These are phyloP conservation scores for Thaumetopoea pityocampa DNA, from an alignment of 1,140 invertebrate genomes.

Conservation along the genomic window DNA sequence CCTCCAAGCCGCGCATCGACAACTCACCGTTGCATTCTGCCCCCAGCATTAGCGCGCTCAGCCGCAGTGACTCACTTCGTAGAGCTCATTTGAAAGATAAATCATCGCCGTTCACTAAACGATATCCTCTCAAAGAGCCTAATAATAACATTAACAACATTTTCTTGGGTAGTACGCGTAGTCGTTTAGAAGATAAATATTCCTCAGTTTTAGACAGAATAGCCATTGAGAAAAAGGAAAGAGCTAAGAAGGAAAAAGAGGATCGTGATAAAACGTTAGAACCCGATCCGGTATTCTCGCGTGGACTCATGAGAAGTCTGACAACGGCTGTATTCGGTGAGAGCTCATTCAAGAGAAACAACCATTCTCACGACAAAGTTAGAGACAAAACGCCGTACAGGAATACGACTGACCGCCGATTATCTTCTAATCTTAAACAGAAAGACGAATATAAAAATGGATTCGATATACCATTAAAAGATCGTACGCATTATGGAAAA, in stretches of 20 bases:
- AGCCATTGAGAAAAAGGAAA: conserved; percentile 77
- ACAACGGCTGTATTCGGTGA: conserved; percentile 81
- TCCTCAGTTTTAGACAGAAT: conserved; percentile 82
- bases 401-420: conserved; percentile 52
- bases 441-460: conserved; percentile 57
- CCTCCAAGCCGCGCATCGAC: conserved; percentile 50
- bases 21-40: conserved; percentile 56
- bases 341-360: conserved; percentile 77
- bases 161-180: conserved; percentile 76
- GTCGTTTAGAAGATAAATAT: conserved; percentile 85
- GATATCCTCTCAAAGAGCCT: conserved; percentile 61
- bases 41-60: conserved; percentile 49
- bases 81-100: conserved; percentile 61
- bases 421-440: conserved; percentile 51
- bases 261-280: conserved; percentile 82
- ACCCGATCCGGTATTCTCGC: conserved; percentile 73
- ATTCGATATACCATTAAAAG: conserved; percentile 49
- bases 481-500: conserved; percentile 55
- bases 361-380: conserved; percentile 56
- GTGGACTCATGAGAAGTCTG: conserved; percentile 77
- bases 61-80: conserved; percentile 61
- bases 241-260: conserved; percentile 64
- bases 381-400: conserved; percentile 79
- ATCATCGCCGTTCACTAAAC: conserved; percentile 60
- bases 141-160: conserved; percentile 68